phyloP scores from a whole-genome alignment of 2,113 vertebrate species.

The Galeopterus variegatus region DNA sequence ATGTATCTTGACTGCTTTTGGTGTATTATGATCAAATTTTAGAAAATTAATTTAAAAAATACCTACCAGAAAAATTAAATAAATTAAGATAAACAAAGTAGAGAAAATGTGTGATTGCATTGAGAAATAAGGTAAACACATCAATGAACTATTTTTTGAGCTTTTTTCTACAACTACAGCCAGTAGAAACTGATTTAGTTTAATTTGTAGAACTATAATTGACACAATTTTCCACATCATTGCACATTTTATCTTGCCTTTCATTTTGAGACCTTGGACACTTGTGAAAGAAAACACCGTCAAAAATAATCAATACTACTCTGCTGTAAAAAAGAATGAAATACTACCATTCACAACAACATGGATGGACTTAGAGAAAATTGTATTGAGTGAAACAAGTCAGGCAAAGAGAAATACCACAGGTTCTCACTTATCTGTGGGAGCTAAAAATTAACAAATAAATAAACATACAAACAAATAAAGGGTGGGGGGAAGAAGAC shows the following conservation, averaged over 20 bases:
- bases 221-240: neutral
- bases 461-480: too few relatives aligned
- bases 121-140: neutral
- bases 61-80: neutral
- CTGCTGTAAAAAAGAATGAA: too few relatives aligned
- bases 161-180: neutral
- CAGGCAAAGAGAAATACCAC: too few relatives aligned
- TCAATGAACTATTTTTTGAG: neutral
- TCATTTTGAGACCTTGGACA: neutral
- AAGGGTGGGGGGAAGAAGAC: too few relatives aligned
- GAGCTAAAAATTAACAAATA: too few relatives aligned
- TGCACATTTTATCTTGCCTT: neutral
- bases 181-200: neutral
- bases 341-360: too few relatives aligned
- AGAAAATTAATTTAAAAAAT: neutral
- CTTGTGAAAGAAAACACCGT: neutral
- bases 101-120: neutral
- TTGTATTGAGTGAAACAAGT: too few relatives aligned
- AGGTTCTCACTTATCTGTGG: too few relatives aligned
- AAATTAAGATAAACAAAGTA: neutral
- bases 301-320: neutral
- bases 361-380: too few relatives aligned
- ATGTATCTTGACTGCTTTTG: neutral
- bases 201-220: neutral
- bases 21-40: neutral